Percentiles rank a stretch among this genome's conserved stretches.
Conservation (phyloP, 1,140 invertebrate species). For the Drosophila kikkawai region DNA sequence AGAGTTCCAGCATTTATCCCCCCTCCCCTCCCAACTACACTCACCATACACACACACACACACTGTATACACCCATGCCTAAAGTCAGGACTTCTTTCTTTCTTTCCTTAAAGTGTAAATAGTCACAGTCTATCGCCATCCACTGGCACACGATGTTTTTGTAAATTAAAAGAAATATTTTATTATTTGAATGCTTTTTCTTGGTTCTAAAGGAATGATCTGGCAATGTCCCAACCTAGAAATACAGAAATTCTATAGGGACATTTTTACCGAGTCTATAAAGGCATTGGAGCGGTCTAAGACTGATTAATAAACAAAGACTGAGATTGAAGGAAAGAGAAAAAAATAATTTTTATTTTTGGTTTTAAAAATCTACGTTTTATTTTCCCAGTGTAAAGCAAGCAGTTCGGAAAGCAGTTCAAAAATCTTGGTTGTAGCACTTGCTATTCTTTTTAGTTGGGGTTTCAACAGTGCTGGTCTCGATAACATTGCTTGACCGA, state of each 20-base stretch:
- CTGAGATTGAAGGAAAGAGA: too few species aligned
- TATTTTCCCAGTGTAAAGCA: too few species aligned
- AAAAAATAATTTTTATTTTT: too few species aligned
- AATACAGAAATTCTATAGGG: too few species aligned
- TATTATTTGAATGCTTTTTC: neutral
- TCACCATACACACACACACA: constrained; percentile 22
- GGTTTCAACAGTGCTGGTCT: neutral
- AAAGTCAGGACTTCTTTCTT: constrained; percentile 61
- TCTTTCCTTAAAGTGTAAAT: constrained; percentile 79
- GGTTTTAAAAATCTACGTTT: too few species aligned
- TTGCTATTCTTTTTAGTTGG: neutral
- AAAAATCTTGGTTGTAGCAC: neutral
- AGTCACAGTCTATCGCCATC: constrained; percentile 56
- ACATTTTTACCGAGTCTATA: too few species aligned
- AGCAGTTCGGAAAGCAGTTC: too few species aligned
- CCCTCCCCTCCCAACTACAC: constrained; percentile 8
- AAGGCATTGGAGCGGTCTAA: too few species aligned
- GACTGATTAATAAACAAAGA: too few species aligned
- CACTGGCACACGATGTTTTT: constrained; percentile 33
- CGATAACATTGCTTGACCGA: too few species aligned
- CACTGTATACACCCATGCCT: constrained; percentile 21
- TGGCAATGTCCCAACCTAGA: too few species aligned
- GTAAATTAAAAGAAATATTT: constrained; percentile 38
- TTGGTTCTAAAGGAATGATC: neutral
- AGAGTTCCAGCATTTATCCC: constrained; percentile 73